Base-by-base conservation (phyloP, 2,888 invertebrate genomes). In the Chloroclysta siterata region DNA sequence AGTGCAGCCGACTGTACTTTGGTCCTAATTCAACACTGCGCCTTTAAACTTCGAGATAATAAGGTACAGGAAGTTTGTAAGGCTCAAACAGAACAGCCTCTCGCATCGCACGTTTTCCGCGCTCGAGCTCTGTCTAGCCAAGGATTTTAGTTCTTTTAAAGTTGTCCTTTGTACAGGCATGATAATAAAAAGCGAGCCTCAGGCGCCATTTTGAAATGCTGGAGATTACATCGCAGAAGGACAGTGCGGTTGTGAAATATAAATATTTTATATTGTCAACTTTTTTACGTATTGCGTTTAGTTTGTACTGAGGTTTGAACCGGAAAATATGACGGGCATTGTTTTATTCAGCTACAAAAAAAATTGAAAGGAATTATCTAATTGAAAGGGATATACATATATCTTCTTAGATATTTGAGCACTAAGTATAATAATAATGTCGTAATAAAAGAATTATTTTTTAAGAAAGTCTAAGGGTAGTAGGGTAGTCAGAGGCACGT, bases 181-280 rank as follows among this genome's bases (percentile, higher is more conserved):
- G 33, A 69, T 66, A 76, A 73, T 74, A 72, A 71, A 70, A 54
- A 58, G 22, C 3, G 22, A 46, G 71, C 75, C 69, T 60, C 48
- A 54, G 66, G 71, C 71, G 44, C 47, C 65, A 64, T 73, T 72
- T 66, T 69, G 65, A 69, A 75, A 72, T 62, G 70, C 63, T 51
- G 67, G 66, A 69, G 68, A 74, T 76, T 76, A 72, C 70, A 64
- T 60, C 17, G 64, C 44, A 71, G 70, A 58, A 36, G 22, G 11
- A 7, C 36, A 39, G 36, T 39, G 36, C 10, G 60, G 65, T 58
- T 66, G 63, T 71, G 71, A 72, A 74, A 72, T 72, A 70, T 73
- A 72, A 72, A 71, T 60, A 65, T 59, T 63, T 57, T 44, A 52
- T 62, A 59, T 53, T 61, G 17, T 53, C 60, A 56, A 57, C 56